These are phyloP conservation scores for Rhingia campestris DNA, from an alignment of 2,888 invertebrate species.

Conservation along the genomic window DNA sequence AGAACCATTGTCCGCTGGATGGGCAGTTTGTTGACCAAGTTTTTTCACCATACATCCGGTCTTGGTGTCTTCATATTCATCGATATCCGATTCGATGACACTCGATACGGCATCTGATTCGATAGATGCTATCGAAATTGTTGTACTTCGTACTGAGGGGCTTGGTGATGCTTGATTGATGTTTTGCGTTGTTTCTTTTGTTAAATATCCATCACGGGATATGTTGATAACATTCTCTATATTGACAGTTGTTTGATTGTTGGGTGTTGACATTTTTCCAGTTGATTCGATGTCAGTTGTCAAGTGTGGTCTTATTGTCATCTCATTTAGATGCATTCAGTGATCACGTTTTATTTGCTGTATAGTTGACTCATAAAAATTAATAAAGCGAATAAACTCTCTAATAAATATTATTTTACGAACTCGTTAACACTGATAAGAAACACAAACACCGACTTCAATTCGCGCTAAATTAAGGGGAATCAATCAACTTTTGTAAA, in stretches of 20 bases:
- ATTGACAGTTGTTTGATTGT: constrained; percentile 49
- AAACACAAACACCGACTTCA: not conserved
- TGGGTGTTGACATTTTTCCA: constrained; percentile 37
- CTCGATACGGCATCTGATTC: constrained; percentile 81
- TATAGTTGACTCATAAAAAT: too few species aligned
- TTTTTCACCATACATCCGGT: constrained; percentile 79
- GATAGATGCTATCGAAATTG: constrained; percentile 80
- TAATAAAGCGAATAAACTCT: too few species aligned
- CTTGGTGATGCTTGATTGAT: constrained; percentile 29
- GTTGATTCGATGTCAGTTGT: constrained; percentile 19
- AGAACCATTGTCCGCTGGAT: constrained; percentile 76
- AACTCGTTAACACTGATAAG: not conserved
- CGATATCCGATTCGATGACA: constrained; percentile 80
- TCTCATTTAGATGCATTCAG: constrained; percentile 75
- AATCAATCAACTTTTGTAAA: constrained; percentile 24
- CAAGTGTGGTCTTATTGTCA: constrained; percentile 56
- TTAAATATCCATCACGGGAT: constrained; percentile 41
- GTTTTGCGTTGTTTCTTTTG: constrained; percentile 35
- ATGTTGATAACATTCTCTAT: constrained; percentile 71
- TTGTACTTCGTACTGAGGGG: constrained; percentile 79
- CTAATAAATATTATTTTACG: not conserved
- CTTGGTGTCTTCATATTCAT: constrained; percentile 75
- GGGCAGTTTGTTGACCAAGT: constrained; percentile 79
- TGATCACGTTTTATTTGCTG: not conserved
- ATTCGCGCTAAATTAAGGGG: not conserved